phyloP scores from a whole-genome alignment of 2,113 vertebrate species.

The Rhea americana region DNA sequence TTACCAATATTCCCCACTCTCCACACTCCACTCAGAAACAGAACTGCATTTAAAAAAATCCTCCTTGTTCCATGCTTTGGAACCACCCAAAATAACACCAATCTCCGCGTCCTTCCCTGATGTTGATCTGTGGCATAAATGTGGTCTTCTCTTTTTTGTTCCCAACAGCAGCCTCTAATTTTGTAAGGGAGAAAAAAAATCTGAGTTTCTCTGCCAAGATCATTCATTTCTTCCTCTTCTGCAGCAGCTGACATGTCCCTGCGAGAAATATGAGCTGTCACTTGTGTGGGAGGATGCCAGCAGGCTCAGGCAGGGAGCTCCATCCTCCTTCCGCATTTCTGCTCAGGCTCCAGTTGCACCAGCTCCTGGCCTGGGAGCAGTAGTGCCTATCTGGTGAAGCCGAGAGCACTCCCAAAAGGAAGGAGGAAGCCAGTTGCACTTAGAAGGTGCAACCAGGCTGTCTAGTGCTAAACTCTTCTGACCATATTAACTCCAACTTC shows the following conservation, averaged over 20 bases:
- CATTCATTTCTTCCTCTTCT: neutral
- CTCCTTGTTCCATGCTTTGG: accelerated
- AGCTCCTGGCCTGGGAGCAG: neutral
- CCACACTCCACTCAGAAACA: neutral
- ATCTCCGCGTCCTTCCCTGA: neutral
- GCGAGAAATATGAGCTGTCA: neutral
- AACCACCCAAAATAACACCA: neutral
- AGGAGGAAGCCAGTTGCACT: neutral
- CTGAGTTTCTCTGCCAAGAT: neutral
- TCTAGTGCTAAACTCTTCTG: neutral
- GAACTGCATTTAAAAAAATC: neutral
- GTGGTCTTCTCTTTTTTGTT: accelerated
- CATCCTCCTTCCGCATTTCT: constrained; percentile 36
- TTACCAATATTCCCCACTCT: neutral
- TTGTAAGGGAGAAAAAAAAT: neutral
- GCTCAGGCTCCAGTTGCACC: neutral
- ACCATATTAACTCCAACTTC: neutral
- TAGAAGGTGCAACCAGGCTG: neutral
- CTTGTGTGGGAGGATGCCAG: constrained; percentile 18
- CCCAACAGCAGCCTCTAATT: neutral
- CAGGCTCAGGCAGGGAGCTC: constrained; percentile 14
- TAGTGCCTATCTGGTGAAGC: neutral
- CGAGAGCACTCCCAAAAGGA: neutral
- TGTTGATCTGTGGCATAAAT: neutral
- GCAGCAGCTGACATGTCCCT: neutral